These are phyloP conservation scores for sheep (Ovis aries) DNA, from an alignment of 2,113 vertebrate genomes.

Conservation along the genomic window DNA sequence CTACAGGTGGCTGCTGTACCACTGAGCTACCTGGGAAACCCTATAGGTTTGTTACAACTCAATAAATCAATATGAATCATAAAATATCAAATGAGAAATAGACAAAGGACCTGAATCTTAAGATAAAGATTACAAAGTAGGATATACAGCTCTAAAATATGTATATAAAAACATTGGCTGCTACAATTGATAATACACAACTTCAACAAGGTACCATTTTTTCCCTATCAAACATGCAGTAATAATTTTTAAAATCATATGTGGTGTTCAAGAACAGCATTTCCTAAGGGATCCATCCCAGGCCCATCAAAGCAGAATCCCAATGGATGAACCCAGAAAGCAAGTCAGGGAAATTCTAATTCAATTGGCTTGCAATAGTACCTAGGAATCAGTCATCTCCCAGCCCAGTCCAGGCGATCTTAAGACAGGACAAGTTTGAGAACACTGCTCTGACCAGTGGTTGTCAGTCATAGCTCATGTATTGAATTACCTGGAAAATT, in stretches of 20 bases:
- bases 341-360: neutral
- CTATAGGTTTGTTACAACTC: neutral
- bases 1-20: neutral
- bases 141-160: neutral
- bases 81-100: neutral
- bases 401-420: neutral
- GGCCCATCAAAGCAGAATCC: neutral
- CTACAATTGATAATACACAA: neutral
- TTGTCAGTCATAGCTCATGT: neutral
- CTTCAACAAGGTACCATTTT: neutral
- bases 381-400: neutral
- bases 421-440: neutral
- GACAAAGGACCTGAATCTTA: neutral
- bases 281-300: neutral
- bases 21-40: neutral
- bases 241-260: neutral
- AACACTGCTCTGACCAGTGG: neutral
- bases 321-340: neutral
- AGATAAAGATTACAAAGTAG: neutral
- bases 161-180: neutral
- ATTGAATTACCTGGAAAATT: neutral
- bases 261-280: neutral
- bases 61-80: neutral
- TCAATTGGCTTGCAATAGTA: neutral
- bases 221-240: neutral